Percentiles rank a stretch among this genome's conserved stretches.
Conservation (phyloP, 1,140 invertebrate species). For the Neuroterus valhalla region DNA sequence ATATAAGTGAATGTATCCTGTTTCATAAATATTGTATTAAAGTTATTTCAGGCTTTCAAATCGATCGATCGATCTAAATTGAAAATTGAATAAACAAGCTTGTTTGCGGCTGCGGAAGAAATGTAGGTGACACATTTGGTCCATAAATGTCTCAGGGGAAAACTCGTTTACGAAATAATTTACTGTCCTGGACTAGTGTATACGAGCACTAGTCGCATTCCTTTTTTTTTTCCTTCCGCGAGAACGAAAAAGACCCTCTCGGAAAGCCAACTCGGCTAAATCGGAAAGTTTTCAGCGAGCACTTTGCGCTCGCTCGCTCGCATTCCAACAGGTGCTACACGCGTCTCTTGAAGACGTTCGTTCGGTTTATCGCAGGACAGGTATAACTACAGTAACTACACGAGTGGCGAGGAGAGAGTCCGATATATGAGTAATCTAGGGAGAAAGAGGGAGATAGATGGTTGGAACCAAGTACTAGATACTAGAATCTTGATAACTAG, state of each 20-base stretch:
- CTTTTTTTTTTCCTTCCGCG: slow-evolving; percentile 3
- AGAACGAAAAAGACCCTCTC: slow-evolving; percentile 41
- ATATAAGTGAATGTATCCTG: too few species aligned
- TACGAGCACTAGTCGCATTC: background rate
- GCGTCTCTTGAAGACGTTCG: slow-evolving; percentile 58
- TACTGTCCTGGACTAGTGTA: background rate
- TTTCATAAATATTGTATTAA: too few species aligned
- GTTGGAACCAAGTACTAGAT: slow-evolving; percentile 30
- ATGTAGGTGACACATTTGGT: slow-evolving; percentile 16
- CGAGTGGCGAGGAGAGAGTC: slow-evolving; percentile 30
- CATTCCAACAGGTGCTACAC: slow-evolving; percentile 73
- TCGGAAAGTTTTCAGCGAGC: slow-evolving; percentile 48
- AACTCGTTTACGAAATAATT: slow-evolving; percentile 29
- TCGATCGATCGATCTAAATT: too few species aligned
- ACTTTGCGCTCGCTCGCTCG: slow-evolving; percentile 52
- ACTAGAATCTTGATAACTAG: too few species aligned
- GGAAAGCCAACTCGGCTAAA: slow-evolving; percentile 45
- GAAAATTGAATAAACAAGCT: background rate
- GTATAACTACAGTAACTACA: slow-evolving; percentile 32
- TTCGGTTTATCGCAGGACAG: slow-evolving; percentile 50
- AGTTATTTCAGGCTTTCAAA: too few species aligned
- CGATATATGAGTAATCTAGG: background rate
- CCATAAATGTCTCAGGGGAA: slow-evolving; percentile 9
- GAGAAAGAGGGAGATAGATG: slow-evolving; percentile 20
- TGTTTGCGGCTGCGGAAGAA: background rate